Evolutionary conservation across 2,888 invertebrate species (phyloP).

Genomic region (Harpagoxenus sublaevis): DNA sequence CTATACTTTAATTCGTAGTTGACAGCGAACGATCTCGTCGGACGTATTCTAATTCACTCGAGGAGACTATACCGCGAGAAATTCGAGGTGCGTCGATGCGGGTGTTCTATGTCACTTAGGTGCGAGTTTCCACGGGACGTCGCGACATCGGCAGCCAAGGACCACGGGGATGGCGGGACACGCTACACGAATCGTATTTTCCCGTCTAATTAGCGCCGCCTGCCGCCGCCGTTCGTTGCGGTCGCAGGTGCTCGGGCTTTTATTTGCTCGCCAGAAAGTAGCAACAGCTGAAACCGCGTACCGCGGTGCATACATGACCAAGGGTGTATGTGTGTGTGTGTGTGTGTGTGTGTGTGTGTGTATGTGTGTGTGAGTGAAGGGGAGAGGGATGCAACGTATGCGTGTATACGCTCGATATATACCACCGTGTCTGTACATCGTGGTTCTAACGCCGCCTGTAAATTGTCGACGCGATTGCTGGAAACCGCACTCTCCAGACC

Average conservation of each 20-base stretch:
- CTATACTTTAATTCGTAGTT: not conserved
- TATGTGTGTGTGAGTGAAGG: not conserved
- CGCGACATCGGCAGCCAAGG: slow-evolving; percentile 46
- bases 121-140: slow-evolving; percentile 38
- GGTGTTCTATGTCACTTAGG: not conserved
- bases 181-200: slow-evolving; percentile 73
- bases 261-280: slow-evolving; percentile 62
- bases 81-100: slow-evolving; percentile 12
- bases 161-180: slow-evolving; percentile 33
- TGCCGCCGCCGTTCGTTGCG: slow-evolving; percentile 64
- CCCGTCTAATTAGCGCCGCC: slow-evolving; percentile 76
- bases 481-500: slow-evolving; percentile 50
- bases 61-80: not conserved
- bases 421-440: slow-evolving; percentile 14
- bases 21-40: not conserved
- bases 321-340: not conserved
- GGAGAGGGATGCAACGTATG: not conserved
- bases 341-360: not conserved
- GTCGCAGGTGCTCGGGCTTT: slow-evolving; percentile 72
- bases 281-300: slow-evolving; percentile 72
- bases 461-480: slow-evolving; percentile 53
- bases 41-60: slow-evolving; percentile 9
- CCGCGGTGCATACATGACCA: slow-evolving; percentile 33
- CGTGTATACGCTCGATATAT: slow-evolving; percentile 24
- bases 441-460: slow-evolving; percentile 52